These are phyloP conservation scores for Tichodroma muraria DNA, from an alignment of 2,113 vertebrate species.

Conservation along the genomic window DNA sequence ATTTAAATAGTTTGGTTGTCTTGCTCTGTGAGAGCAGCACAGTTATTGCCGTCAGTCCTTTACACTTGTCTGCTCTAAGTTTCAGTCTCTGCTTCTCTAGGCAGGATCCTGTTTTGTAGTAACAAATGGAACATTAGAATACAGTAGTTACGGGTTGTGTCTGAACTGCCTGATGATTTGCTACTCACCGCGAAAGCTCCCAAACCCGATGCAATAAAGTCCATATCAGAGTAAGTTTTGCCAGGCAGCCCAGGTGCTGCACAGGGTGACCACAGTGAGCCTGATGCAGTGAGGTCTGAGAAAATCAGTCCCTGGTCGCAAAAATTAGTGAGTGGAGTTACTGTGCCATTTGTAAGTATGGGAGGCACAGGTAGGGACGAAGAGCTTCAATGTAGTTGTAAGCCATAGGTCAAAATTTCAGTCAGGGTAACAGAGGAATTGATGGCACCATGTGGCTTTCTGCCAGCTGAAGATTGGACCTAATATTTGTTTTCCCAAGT, in stretches of 20 bases:
- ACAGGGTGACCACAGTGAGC: neutral
- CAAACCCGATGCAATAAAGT: neutral
- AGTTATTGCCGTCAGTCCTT: neutral
- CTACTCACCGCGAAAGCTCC: neutral
- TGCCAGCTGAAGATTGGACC: neutral
- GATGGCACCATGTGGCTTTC: neutral
- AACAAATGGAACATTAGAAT: neutral
- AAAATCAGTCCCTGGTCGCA: neutral
- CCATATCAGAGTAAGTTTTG: neutral
- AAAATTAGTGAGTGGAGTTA: neutral
- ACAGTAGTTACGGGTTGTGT: neutral
- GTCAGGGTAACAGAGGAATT: neutral
- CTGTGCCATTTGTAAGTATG: neutral
- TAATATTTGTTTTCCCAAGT: slow-evolving; percentile 12
- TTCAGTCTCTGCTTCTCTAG: neutral
- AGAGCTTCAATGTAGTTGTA: neutral
- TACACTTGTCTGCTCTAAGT: neutral
- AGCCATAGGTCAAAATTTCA: neutral
- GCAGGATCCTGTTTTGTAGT: neutral
- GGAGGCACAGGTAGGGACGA: neutral
- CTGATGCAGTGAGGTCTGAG: neutral
- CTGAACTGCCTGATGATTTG: neutral
- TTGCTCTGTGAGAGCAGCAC: neutral
- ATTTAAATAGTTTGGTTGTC: neutral
- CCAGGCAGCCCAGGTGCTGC: neutral